Evolutionary conservation across 2,888 invertebrate species (phyloP), one percentile per base, ranked within the genome.

Genomic region (Micoletzkya japonica): DNA sequence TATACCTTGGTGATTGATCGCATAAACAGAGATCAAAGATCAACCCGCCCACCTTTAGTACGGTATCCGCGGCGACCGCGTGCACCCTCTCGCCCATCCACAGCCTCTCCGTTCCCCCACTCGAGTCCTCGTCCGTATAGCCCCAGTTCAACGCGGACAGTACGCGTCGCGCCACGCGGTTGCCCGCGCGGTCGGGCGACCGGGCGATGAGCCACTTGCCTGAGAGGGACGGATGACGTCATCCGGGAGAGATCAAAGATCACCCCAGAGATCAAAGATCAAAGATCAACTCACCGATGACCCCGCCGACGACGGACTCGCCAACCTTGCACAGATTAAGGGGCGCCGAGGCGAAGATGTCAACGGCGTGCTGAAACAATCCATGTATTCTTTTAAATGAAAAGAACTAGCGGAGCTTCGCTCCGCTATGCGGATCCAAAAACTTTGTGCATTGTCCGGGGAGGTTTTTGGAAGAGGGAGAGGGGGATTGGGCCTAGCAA

Each of bases 191-290:
- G 17, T 77, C 76, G 20, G 82, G 77, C 6, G 80, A 72, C 36
- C 80, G 70, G 57, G 76, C 79, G 57, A 85, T 79, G 7, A 85
- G 75, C 83, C 83, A 85, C 73, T 85, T 85, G 24, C 83, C 84
- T 26, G 82, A 39, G 44, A 34, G 24, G 24, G 20, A 14, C 20
- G 14, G 44, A 44, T 44, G 14, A 44, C n/a, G 14, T 14, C 50
- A 6, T 44, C 20, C 44, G 10, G 20, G 20, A 14, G 14, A 44
- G 20, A 14, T 17, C 14, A 44, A 14, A 10, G 44, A 44, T 44
- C 10, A 44, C 10, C 10, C 20, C 44, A 44, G 14, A 14, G 20
- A 20, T 14, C 20, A 44, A 10, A 34, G 10, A 39, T 6, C 3
- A 26, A 59, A 37, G 1, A 60, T 30, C 24, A 20, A 57, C 60